A percentile compares a stretch with the other conserved stretches of the same genome.
Evolutionary conservation across 2,888 invertebrate genomes (phyloP).

Genomic region (Theodoxus fluviatilis): DNA sequence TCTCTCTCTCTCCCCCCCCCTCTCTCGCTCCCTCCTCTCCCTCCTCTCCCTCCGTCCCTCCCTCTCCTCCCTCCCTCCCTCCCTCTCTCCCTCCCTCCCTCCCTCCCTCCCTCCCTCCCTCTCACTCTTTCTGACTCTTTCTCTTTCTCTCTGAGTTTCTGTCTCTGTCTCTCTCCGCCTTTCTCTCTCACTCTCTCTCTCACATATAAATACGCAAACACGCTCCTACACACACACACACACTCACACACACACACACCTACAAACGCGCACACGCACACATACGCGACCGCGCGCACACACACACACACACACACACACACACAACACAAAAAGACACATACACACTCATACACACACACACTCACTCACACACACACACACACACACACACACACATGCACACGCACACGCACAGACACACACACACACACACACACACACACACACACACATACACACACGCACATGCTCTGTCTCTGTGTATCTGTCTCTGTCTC

Average conservation of each 20-base stretch:
- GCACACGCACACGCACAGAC: constrained; percentile 3
- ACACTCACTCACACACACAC: background rate
- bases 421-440: constrained; percentile 10
- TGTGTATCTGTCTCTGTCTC: background rate
- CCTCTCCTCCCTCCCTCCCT: background rate
- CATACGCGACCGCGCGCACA: no score
- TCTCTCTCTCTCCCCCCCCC: background rate
- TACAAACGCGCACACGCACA: no score
- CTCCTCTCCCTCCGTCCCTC: background rate
- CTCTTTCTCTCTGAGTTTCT: no score
- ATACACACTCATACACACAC: constrained; percentile 6
- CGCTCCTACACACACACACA: no score
- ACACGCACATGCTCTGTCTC: background rate
- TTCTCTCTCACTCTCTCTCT: no score
- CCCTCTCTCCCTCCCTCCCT: constrained; percentile 1
- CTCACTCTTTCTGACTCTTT: no score
- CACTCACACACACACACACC: no score
- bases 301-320: background rate
- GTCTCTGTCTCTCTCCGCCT: no score
- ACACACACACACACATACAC: constrained; percentile 5
- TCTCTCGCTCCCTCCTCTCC: background rate
- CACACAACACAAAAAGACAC: constrained; percentile 12
- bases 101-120: background rate
- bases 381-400: background rate
- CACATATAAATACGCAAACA: no score